Evolutionary conservation across 2,888 invertebrate genomes (phyloP).

Genomic region (Leptinotarsa tumamoca): DNA sequence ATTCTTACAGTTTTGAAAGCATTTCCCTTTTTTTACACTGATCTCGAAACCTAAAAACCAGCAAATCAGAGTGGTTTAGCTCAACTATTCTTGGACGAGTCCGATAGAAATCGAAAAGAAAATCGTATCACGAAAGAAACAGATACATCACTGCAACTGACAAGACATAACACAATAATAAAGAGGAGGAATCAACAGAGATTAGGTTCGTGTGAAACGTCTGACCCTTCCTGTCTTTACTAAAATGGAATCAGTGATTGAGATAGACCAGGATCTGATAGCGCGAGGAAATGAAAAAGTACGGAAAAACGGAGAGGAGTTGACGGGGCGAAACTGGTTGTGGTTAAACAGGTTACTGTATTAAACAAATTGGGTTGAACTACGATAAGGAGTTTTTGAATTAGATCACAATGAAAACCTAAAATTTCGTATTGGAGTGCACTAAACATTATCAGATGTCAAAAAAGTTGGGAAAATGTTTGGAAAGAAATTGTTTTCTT

Average conservation of each 20-base stretch:
- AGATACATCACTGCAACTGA: conserved; percentile 33
- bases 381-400: no score
- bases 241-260: conserved; percentile 13
- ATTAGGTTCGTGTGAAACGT: conserved; percentile 30
- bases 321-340: not conserved
- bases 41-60: no score
- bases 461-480: no score
- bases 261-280: conserved; percentile 18
- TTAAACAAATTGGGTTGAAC: not conserved
- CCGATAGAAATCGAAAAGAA: conserved; percentile 28
- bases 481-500: no score
- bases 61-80: not conserved
- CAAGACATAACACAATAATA: conserved; percentile 33
- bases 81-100: not conserved
- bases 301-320: conserved; percentile 1
- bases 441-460: no score
- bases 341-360: not conserved
- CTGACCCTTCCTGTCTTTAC: conserved; percentile 26
- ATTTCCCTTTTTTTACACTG: no score
- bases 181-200: conserved; percentile 23
- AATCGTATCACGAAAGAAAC: conserved; percentile 34
- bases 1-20: no score
- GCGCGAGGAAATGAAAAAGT: not conserved
- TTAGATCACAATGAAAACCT: no score
- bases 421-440: no score